Conservation (phyloP, 1,140 invertebrate genomes). For the Aphidius ervi region DNA sequence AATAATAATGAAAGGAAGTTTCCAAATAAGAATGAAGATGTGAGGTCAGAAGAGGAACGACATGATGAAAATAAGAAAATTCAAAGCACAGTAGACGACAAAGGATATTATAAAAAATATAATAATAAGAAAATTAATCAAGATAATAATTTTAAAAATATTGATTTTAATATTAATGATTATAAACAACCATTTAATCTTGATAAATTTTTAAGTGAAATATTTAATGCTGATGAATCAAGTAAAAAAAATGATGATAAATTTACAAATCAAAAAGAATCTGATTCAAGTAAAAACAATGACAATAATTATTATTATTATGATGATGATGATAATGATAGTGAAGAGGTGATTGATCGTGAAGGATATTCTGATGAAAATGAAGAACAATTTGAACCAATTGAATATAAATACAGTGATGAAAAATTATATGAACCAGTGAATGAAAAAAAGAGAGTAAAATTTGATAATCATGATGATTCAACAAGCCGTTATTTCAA, state of each 20-base stretch:
- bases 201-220: constrained; percentile 30
- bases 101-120: constrained; percentile 13
- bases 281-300: background rate
- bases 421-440: no score
- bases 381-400: constrained; percentile 16
- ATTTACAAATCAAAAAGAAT: constrained; percentile 1
- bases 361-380: background rate
- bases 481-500: no score
- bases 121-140: constrained; percentile 25
- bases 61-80: constrained; percentile 1
- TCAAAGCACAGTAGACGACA: background rate
- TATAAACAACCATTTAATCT: constrained; percentile 35
- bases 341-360: background rate
- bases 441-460: no score
- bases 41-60: constrained; percentile 11
- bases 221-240: constrained; percentile 7
- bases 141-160: constrained; percentile 26
- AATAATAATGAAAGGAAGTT: background rate
- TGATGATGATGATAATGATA: background rate
- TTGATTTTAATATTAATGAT: constrained; percentile 36
- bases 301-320: constrained; percentile 17
- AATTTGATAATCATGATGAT: no score
- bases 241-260: constrained; percentile 9
- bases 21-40: background rate
- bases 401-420: no score